Base-by-base conservation (phyloP, 2,797 vertebrate genomes). In the Tenualosa ilisha region DNA sequence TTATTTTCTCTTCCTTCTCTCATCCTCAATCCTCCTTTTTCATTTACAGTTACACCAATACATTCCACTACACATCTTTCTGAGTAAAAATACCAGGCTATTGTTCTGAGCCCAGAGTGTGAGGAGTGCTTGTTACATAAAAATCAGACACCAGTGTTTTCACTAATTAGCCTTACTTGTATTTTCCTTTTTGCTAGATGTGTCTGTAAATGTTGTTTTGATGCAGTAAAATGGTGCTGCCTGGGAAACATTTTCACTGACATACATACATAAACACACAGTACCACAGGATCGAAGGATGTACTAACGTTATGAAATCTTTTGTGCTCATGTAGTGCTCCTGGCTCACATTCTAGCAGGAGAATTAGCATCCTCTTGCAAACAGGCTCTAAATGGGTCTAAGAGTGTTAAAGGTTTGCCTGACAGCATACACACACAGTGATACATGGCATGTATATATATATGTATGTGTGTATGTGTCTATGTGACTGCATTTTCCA, bases 91-190 rank as follows among this genome's bases (percentile, higher is more conserved):
- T 92, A 88, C 81, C 79, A 88, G 88, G 91, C 89, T 93, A 90
- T 93, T 94, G 92, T 94, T 93, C 94, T 94, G 92, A 93, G 90
- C 89, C 85, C 87, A 82, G 86, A 89, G 87, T 91, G 88, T 89
- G 88, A 89, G 91, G 85, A 84, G 84, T 82, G 56, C 46, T 72
- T 22, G 22, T 56, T 43, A 81, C 72, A 46, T 49, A 20, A 85
- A 46, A 63, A 87, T 31, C 84, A 84, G 3, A 59, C 81, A 85
- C 81, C 53, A 46, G 53, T 87, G 53, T 86, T 40, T 85, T 87
- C 20, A 20, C 50, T 86, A 84, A 90, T 85, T 63, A 86, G 81
- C 84, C 72, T 82, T 54, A 85, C 86, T 87, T 26, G 72, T 6
- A 79, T 43, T 46, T 43, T 79, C 6, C 2, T 79, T 15, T 20